Conservation (phyloP, 2,113 vertebrate species). For the Taurulus bubalis region DNA sequence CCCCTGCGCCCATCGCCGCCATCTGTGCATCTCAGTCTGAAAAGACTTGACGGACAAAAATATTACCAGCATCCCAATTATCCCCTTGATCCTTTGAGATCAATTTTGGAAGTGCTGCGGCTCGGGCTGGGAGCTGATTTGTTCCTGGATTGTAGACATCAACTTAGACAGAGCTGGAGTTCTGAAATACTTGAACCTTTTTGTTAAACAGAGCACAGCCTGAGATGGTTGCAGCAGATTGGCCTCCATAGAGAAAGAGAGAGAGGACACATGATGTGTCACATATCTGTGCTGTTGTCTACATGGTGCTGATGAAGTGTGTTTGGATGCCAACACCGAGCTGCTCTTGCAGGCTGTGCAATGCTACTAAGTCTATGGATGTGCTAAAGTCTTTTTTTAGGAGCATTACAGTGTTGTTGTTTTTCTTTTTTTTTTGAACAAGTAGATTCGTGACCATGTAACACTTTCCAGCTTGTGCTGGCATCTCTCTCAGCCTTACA, state of each 20-base stretch:
- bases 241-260: conserved; percentile 57
- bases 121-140: conserved; percentile 67
- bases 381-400: conserved; percentile 69
- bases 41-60: conserved; percentile 37
- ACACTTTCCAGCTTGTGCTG: conserved; percentile 62
- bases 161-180: conserved; percentile 74
- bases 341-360: conserved; percentile 72
- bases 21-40: conserved; percentile 47
- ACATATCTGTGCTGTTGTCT: conserved; percentile 79
- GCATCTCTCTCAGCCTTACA: conserved; percentile 59
- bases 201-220: conserved; percentile 70
- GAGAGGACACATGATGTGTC: conserved; percentile 66
- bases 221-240: conserved; percentile 77
- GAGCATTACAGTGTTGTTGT: conserved; percentile 55
- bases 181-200: conserved; percentile 59
- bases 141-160: conserved; percentile 73
- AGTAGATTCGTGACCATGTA: conserved; percentile 55
- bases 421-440: conserved; percentile 37
- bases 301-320: conserved; percentile 80
- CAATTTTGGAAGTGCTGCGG: conserved; percentile 49
- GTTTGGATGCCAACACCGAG: conserved; percentile 71
- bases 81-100: conserved; percentile 49
- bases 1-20: conserved; percentile 27
- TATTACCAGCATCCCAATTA: conserved; percentile 18
- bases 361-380: conserved; percentile 78